These are phyloP conservation scores for Denticeps clupeoides DNA, from an alignment of 2,797 vertebrate genomes.

Conservation along the genomic window DNA sequence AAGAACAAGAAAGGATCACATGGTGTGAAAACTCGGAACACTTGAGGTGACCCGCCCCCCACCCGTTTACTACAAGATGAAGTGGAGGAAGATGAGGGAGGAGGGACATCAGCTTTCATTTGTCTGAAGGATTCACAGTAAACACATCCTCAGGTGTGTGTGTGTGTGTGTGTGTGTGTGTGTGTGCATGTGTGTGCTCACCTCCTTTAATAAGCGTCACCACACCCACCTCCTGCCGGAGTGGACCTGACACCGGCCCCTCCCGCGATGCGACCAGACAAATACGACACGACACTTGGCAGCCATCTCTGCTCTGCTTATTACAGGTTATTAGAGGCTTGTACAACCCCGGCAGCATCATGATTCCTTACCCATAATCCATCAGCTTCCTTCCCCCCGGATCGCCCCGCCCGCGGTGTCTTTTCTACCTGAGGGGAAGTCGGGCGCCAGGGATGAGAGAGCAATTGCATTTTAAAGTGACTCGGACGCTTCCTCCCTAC, in stretches of 20 bases:
- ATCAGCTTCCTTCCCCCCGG: neutral
- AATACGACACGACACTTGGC: slow-evolving; percentile 2
- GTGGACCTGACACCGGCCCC: slow-evolving; percentile 17
- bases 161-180: slow-evolving; percentile 5
- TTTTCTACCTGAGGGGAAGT: neutral
- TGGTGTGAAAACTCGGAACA: no score
- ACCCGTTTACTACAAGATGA: no score
- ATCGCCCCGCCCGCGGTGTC: neutral
- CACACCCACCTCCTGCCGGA: slow-evolving; percentile 29
- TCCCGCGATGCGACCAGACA: slow-evolving; percentile 19
- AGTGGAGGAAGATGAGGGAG: no score
- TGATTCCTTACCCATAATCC: no score
- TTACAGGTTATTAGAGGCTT: no score
- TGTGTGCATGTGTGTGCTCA: slow-evolving; percentile 16
- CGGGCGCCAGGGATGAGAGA: neutral
- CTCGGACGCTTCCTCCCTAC: neutral
- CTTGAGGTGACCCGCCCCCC: no score
- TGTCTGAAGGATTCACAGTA: no score
- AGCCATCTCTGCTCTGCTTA: no score
- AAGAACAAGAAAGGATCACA: no score
- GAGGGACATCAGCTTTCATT: no score
- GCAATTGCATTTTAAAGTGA: neutral
- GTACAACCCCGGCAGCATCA: no score
- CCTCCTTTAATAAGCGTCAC: slow-evolving; percentile 40
- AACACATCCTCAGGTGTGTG: no score